Base-by-base conservation (phyloP, 2,113 vertebrate species). In the Amazona vittata region DNA sequence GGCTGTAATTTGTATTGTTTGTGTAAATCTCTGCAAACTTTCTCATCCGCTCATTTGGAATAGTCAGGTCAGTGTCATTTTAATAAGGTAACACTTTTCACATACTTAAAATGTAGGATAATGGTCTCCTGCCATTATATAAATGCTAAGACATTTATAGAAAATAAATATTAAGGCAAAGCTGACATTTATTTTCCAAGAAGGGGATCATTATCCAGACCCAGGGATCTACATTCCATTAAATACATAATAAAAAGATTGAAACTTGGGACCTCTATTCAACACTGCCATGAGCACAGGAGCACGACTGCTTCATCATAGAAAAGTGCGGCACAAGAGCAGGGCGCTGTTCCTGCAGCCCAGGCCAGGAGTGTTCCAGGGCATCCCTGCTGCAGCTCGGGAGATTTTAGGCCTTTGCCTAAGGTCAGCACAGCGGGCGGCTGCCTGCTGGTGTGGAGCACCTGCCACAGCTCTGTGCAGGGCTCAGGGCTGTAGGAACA, bases 161-260 rank as follows among this genome's bases (percentile, higher is more conserved):
- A 96, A 98, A 98, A 97, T 98, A 98, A 93, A 98, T 89, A 96
- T 97, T 98, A 98, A 98, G 98, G 98, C 98, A 98, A 97, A 98
- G 98, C 98, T 98, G 98, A 98, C 97, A 98, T 98, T 97, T 97
- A 97, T 96, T 97, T 97, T 97, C 94, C 64, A 94, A 96, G 95
- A 92, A 97, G 93, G 96, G 91, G 94, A 96, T 94, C 96, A 97
- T 97, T 97, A 97, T 97, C 92, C 95, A 94, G 94, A 96, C 77
- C 70, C 18, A 2, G 49, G 74, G 64, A 35, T 94, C 80, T 96
- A 95, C 96, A 97, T 97, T 97, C 96, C 75, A 46, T 95, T 86
- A 82, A 90, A 64, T 35, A 87, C 68, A 49, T 94, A 85, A 73
- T 85, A 83, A 89, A 86, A 96, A 57, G 57, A 50, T 90, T 88